phyloP scores from a whole-genome alignment of 2,797 vertebrate genomes.

The Agapornis canus region DNA sequence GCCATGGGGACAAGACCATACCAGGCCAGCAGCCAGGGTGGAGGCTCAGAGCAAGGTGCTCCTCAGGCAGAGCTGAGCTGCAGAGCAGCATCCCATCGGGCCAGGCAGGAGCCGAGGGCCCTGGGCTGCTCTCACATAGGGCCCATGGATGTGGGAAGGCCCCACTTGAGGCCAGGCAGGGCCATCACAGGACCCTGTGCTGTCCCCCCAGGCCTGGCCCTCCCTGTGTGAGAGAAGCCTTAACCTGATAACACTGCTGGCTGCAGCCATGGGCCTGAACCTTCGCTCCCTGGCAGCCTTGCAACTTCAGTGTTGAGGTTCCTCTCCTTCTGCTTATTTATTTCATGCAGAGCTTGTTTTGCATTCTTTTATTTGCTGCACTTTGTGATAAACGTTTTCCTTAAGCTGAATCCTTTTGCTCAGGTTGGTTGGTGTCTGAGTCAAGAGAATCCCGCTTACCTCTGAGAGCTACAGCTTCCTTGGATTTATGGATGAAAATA shows the following conservation, averaged over 20 bases:
- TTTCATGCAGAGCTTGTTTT: not conserved
- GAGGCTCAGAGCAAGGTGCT: not conserved
- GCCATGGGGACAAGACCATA: not conserved
- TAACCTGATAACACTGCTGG: accelerated
- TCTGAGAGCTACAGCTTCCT: not conserved
- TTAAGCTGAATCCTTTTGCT: not conserved
- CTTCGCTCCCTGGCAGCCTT: accelerated
- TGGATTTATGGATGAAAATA: accelerated
- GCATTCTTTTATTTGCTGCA: not conserved
- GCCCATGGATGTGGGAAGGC: not conserved
- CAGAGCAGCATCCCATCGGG: not conserved
- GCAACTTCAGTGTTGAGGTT: not conserved
- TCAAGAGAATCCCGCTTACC: accelerated
- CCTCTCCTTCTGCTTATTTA: not conserved
- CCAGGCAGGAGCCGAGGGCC: not conserved
- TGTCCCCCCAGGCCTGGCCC: not conserved
- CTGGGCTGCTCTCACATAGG: not conserved
- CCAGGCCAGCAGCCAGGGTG: accelerated
- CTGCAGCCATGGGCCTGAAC: not conserved
- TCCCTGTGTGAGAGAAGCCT: accelerated
- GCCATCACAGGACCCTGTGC: accelerated
- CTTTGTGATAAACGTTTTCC: not conserved
- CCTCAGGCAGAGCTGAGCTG: not conserved
- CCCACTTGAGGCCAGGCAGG: too few relatives aligned
- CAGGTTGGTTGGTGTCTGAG: accelerated